A percentile compares a stretch with the other conserved stretches of the same genome.
phyloP scores from a whole-genome alignment of 1,140 invertebrate genomes.

The Hylaeus anthracinus region DNA sequence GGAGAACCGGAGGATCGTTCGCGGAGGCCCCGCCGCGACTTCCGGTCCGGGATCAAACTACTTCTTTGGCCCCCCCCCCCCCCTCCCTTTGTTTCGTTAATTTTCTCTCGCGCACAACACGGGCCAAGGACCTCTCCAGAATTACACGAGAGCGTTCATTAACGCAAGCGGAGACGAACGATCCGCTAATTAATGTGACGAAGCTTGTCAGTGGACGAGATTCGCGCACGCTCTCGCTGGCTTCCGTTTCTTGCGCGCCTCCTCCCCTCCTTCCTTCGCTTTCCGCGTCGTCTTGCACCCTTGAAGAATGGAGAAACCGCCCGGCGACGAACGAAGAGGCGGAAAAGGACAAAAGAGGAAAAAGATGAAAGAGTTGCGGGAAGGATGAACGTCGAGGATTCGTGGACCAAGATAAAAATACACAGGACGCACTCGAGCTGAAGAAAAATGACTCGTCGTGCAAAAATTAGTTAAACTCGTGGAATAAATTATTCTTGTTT shows the following conservation, averaged over 20 bases:
- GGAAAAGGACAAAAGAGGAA: neutral
- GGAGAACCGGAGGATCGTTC: neutral
- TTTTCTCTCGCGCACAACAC: conserved; percentile 51
- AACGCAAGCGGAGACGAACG: conserved; percentile 42
- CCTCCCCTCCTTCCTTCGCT: conserved; percentile 2
- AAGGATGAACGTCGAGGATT: neutral
- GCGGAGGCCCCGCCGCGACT: neutral
- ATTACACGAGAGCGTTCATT: conserved; percentile 58
- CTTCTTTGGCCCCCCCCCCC: too few species aligned
- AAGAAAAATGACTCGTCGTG: too few species aligned
- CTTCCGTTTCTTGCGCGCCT: conserved; percentile 37
- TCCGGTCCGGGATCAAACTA: conserved; percentile 12
- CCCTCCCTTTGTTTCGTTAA: conserved; percentile 60
- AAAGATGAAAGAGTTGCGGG: neutral
- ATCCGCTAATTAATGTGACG: conserved; percentile 66
- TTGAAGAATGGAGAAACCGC: neutral
- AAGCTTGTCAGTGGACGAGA: conserved; percentile 59
- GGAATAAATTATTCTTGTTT: too few species aligned
- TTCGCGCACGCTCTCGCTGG: conserved; percentile 29
- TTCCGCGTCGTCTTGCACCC: conserved; percentile 10
- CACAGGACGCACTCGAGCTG: too few species aligned
- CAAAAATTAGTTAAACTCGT: too few species aligned
- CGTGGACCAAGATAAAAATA: neutral
- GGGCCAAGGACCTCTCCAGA: conserved; percentile 36
- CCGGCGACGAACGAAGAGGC: neutral